Conservation (phyloP, 2,888 invertebrate genomes). For the Drosophila fulvimacula region DNA sequence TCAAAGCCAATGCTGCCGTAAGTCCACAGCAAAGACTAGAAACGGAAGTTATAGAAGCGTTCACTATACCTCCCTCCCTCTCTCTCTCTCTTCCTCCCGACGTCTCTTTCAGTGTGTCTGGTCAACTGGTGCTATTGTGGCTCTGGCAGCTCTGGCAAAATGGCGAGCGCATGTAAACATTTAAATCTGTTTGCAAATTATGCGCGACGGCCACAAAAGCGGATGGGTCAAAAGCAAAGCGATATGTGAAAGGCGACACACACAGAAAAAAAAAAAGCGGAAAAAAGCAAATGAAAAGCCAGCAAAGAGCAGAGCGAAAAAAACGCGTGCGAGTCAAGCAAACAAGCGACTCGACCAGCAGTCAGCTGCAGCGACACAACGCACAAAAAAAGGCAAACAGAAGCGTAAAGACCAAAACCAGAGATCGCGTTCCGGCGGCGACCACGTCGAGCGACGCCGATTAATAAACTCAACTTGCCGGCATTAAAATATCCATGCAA, state of each 20-base stretch:
- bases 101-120: neutral
- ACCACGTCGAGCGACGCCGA: conserved; percentile 37
- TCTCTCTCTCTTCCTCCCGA: neutral
- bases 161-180: conserved; percentile 69
- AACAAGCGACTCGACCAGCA: conserved; percentile 12
- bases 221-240: conserved; percentile 19
- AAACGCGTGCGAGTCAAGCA: conserved; percentile 21
- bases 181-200: conserved; percentile 74
- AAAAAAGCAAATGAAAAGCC: neutral
- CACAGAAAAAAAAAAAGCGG: neutral
- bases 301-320: conserved; percentile 9
- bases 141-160: conserved; percentile 49
- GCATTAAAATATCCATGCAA: conserved; percentile 81
- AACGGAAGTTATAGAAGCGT: conserved; percentile 3
- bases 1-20: conserved; percentile 19
- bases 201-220: conserved; percentile 57
- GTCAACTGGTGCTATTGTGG: conserved; percentile 43
- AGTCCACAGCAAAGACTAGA: neutral
- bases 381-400: neutral
- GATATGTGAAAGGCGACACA: conserved; percentile 17
- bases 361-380: conserved; percentile 12
- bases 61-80: neutral
- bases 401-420: neutral
- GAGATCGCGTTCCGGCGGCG: conserved; percentile 1
- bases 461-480: conserved; percentile 75